Conservation (phyloP, 2,888 invertebrate genomes). For the Calameuta filiformis region DNA sequence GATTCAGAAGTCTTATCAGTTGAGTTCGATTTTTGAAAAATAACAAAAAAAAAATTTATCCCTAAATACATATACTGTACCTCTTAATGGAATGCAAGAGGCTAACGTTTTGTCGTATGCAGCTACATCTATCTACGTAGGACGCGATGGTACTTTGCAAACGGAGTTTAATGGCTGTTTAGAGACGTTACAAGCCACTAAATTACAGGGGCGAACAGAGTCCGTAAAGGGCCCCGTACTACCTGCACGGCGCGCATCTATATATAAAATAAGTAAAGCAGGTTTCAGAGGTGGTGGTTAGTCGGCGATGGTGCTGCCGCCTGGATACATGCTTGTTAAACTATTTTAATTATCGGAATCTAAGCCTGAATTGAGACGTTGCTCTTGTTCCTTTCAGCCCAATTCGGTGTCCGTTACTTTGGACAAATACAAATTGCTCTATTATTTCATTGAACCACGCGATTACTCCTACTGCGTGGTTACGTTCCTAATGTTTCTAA, state of each 20-base stretch:
- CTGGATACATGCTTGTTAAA: conserved; percentile 1
- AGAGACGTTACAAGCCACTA: neutral
- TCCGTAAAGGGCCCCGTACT: neutral
- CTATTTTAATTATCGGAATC: conserved; percentile 21
- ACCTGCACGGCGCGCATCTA: neutral
- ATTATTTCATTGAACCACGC: neutral
- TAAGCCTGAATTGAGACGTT: conserved; percentile 9
- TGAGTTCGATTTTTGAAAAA: neutral
- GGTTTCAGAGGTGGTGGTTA: neutral
- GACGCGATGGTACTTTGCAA: neutral
- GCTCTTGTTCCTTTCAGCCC: neutral
- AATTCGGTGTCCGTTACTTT: neutral
- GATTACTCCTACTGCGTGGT: neutral
- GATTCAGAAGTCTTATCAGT: neutral
- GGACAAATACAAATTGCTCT: neutral
- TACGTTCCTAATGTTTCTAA: neutral
- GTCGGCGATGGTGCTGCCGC: neutral
- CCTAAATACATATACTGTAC: neutral
- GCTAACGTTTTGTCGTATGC: neutral
- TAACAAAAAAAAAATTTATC: neutral
- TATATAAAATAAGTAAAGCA: neutral
- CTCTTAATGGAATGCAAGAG: neutral
- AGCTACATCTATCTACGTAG: neutral
- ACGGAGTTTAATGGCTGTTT: conserved; percentile 1
- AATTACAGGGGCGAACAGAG: neutral